Evolutionary conservation across 2,888 invertebrate species (phyloP), one percentile per base, ranked within the genome.

Genomic region (Drosophila nr. medialis): DNA sequence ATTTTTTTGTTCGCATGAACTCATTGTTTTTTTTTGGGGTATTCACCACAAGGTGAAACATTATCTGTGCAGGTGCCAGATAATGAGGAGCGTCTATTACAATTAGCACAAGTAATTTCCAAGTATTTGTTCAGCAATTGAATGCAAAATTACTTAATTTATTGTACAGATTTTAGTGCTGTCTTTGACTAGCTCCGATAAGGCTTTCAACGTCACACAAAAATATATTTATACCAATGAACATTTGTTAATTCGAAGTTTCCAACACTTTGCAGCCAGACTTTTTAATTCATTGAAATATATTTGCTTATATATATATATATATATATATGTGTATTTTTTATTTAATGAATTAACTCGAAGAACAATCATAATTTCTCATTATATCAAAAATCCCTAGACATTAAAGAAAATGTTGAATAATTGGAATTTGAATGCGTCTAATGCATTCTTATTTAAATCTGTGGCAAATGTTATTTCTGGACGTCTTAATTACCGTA

Each of bases 1-100:
- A 7, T 13, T 5, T 61, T 38, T 48, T 8, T 8, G 27, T 21
- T 55, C 30, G 29, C 62, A 50, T 59, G 72, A 67, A 81, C 81
- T 68, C 76, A 76, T 76, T 83, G 72, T 60, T 79, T 79, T 79
- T 79, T 72, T 72, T 15, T 15, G 50, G 84, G 85, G 89, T 89
- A 89, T 89, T 89, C 89, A 86, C 89, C 89, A 72, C 84, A 77
- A 85, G 77, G 87, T 72, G 71, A 76, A 67, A 64, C 71, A 75
- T 67, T 78, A 82, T 82, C 76, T 80, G 63, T 62, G 42, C 32
- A 56, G 59, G 61, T 65, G 48, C 36, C 60, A 66, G 72, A 79
- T 80, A 78, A 78, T 72, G 65, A 42, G 72, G 18, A 50, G 62
- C 62, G 74, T 76, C 72, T 83, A 81, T 72, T 72, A 75, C 86